A percentile compares a stretch with the other conserved stretches of the same genome.
Evolutionary conservation across 2,113 vertebrate species (phyloP).

Genomic region (Periophthalmodon schlosseri): DNA sequence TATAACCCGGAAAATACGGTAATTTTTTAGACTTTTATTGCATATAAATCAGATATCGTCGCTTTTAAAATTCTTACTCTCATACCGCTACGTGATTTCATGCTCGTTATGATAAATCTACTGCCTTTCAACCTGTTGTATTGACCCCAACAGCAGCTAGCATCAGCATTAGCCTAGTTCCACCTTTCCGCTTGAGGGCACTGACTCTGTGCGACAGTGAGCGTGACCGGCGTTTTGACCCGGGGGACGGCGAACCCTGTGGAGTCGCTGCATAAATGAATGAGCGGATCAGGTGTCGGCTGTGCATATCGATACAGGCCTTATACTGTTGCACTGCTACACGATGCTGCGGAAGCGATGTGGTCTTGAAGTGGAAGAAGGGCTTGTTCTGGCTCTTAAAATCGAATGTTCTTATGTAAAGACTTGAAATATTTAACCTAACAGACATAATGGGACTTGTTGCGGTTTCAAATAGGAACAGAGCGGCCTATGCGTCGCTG

Average conservation of each 20-base stretch:
- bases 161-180: not conserved
- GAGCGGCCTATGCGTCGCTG: too few relatives aligned
- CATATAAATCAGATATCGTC: too few relatives aligned
- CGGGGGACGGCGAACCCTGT: conserved; percentile 50
- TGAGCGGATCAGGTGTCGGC: conserved; percentile 59
- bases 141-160: too few relatives aligned
- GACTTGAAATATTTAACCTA: not conserved
- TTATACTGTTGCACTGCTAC: not conserved
- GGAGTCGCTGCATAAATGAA: conserved; percentile 75
- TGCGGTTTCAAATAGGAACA: too few relatives aligned
- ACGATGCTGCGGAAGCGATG: conserved; percentile 17
- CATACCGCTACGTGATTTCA: too few relatives aligned
- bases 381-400: too few relatives aligned
- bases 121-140: too few relatives aligned
- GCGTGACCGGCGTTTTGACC: conserved; percentile 23
- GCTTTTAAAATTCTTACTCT: too few relatives aligned
- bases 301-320: conserved; percentile 52
- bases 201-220: not conserved
- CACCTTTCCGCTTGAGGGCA: not conserved
- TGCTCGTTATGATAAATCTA: too few relatives aligned
- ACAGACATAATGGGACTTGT: too few relatives aligned
- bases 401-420: not conserved
- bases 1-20: too few relatives aligned
- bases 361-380: not conserved
- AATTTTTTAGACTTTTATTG: too few relatives aligned